Evolutionary conservation across 2,797 vertebrate genomes (phyloP), one percentile per base, ranked within the genome.

Genomic region (Enteromius afrohamiltoni): DNA sequence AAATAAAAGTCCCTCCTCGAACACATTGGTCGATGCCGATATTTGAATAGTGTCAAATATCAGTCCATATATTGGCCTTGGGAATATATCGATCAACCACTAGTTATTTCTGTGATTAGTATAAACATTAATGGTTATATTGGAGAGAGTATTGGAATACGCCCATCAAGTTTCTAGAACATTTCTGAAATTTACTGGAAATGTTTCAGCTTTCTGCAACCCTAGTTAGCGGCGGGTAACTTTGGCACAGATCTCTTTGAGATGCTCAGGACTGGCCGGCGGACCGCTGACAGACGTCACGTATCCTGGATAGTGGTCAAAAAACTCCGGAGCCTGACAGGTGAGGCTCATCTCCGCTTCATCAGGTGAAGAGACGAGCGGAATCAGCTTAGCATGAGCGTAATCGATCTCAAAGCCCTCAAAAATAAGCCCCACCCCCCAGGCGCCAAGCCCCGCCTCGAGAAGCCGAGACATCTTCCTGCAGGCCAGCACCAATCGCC

Each of bases 331-430:
- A 0, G 40, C 4, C 0, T 77, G 55, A 68, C 80, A 68, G 6
- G 26, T 1, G 11, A 6, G 73, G 37, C 55, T 64, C 17, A 58
- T 3, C 1, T 79, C 75, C 17, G 49, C 26, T 3, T 83, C 78
- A 4, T 34, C 83, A 17, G 83, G 78, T 3, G 83, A 51, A 13
- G 40, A 47, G 47, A 86, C 76, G 49, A 95, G 88, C 0, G 95
- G 95, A 7, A 95, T 92, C 65, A 95, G 31, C 85, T 95, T 95
- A n/a, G 91, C 91, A 0, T 95, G 95, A 86, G 94, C 94, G 0
- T 95, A 95, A 86, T 95, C 93, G 1, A 95, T 93, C 88, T 95
- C 94, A 84, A 90, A 94, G 4, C 95, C 95, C 80, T 95, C 95
- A 71, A 95, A 95, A 45, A 95, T 93, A 8, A 95, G 91, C 2